Percentiles rank a stretch among this genome's conserved stretches.
Evolutionary conservation across 2,888 invertebrate species (phyloP).

Genomic region (Machimus rusticus): DNA sequence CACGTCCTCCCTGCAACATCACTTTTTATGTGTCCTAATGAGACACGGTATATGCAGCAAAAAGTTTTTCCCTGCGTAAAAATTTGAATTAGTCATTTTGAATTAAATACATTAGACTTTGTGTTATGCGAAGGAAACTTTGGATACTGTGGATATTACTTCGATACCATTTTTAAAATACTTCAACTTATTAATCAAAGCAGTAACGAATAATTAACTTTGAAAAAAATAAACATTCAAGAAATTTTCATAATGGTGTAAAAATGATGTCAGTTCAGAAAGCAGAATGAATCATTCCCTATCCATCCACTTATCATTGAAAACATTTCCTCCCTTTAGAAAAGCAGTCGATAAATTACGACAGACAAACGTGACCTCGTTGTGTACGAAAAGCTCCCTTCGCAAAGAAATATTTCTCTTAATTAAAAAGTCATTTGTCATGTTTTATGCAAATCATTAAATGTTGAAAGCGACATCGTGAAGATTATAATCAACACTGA

Average conservation of each 20-base stretch:
- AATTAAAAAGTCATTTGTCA: constrained; percentile 1
- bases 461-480: not conserved
- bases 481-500: not conserved
- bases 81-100: too few species aligned
- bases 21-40: too few species aligned
- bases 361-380: not conserved
- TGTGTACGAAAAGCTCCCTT: not conserved
- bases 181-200: not conserved
- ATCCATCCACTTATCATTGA: not conserved
- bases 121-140: too few species aligned
- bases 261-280: not conserved
- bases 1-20: too few species aligned
- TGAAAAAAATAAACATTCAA: not conserved
- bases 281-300: not conserved
- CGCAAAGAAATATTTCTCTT: not conserved
- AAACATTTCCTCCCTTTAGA: not conserved
- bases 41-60: too few species aligned
- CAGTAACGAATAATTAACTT: not conserved
- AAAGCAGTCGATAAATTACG: not conserved
- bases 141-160: too few species aligned
- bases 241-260: not conserved
- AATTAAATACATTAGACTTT: too few species aligned
- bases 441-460: not conserved
- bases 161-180: too few species aligned
- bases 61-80: too few species aligned